Percentiles rank a stretch among this genome's conserved stretches.
Evolutionary conservation across 1,140 invertebrate species (phyloP).

Genomic region (Palaemon carinicauda): DNA sequence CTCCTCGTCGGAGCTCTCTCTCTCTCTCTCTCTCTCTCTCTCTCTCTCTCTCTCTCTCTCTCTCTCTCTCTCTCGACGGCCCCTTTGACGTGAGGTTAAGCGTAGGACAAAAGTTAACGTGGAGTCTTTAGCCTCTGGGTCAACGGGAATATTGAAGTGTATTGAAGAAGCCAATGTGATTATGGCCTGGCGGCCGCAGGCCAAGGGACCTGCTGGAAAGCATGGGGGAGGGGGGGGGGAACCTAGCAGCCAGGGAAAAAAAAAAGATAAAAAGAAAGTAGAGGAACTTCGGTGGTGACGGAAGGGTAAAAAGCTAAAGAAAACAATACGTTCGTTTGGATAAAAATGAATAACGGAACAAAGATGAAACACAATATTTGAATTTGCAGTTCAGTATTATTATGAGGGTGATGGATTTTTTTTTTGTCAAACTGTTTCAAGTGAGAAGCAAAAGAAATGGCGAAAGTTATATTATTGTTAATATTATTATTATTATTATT

Average conservation of each 20-base stretch:
- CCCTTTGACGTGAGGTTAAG: not conserved
- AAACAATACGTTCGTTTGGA: not conserved
- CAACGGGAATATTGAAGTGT: conserved; percentile 34
- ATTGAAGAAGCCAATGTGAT: conserved; percentile 44
- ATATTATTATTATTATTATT: too few relatives aligned
- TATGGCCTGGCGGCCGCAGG: not conserved
- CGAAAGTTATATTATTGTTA: too few relatives aligned
- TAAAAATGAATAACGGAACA: not conserved
- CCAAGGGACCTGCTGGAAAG: not conserved
- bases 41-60: not conserved
- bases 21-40: not conserved
- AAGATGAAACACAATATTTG: not conserved
- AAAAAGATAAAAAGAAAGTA: not conserved
- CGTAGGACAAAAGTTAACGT: not conserved
- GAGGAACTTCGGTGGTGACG: not conserved
- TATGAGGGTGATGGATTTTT: too few relatives aligned
- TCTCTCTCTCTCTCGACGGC: not conserved
- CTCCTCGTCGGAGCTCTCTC: not conserved
- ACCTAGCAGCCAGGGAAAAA: not conserved
- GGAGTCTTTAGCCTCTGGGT: not conserved
- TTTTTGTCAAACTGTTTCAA: too few relatives aligned
- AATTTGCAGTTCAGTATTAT: too few relatives aligned
- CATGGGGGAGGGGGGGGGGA: not conserved
- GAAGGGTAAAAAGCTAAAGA: not conserved
- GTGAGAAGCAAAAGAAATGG: too few relatives aligned